Evolutionary conservation across 2,888 invertebrate genomes (phyloP).

Genomic region (Epinotia nisella): DNA sequence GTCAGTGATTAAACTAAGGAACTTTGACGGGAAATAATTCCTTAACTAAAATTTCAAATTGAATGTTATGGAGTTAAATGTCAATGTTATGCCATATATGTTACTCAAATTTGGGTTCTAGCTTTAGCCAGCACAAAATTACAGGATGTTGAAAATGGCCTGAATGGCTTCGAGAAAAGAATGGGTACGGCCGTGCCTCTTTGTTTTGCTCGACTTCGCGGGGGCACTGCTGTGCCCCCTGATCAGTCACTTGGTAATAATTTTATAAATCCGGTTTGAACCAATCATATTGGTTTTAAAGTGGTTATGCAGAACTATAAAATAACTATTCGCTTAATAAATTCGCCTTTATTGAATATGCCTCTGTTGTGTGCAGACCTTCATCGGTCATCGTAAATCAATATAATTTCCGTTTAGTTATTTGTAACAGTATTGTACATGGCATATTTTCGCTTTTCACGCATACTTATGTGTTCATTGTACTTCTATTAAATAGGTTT

Average conservation of each 20-base stretch:
- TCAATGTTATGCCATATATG: too few relatives aligned
- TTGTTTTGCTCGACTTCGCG: too few relatives aligned
- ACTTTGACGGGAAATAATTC: too few relatives aligned
- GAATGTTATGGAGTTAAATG: too few relatives aligned
- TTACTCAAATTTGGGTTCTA: too few relatives aligned
- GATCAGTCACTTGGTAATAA: background rate
- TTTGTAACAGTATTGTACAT: background rate
- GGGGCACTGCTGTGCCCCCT: too few relatives aligned
- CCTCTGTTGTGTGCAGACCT: background rate
- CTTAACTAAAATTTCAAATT: too few relatives aligned
- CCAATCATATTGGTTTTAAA: slow-evolving; percentile 1
- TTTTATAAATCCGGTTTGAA: background rate
- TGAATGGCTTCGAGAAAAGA: too few relatives aligned
- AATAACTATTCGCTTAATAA: background rate
- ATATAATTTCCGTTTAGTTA: slow-evolving; percentile 1
- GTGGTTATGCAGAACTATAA: background rate
- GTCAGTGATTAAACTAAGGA: too few relatives aligned
- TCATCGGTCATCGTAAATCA: slow-evolving; percentile 4
- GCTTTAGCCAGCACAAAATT: too few relatives aligned
- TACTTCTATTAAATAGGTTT: background rate
- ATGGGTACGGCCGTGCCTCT: too few relatives aligned
- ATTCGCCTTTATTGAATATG: background rate
- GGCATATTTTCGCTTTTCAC: background rate
- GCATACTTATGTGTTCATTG: background rate
- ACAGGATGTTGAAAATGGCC: too few relatives aligned